Evolutionary conservation across 1,140 invertebrate genomes (phyloP).

Genomic region (Teleogryllus occipitalis): DNA sequence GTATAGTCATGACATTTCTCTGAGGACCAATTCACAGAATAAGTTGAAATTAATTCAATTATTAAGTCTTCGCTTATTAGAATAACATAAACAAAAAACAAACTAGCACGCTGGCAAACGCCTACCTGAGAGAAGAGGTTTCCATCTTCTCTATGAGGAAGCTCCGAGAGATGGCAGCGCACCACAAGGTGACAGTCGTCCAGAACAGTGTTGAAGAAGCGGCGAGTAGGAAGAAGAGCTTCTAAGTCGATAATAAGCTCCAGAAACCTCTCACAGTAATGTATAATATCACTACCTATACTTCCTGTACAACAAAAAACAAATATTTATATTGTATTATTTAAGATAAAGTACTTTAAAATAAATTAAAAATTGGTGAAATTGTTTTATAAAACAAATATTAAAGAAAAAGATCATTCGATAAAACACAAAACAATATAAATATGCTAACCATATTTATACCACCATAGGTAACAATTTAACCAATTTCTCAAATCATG

Average conservation of each 20-base stretch:
- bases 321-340: not conserved
- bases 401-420: too few species aligned
- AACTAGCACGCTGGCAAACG: constrained; percentile 23
- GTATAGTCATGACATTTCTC: too few species aligned
- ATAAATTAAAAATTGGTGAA: not conserved
- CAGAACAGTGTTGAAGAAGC: constrained; percentile 94
- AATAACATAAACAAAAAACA: too few species aligned
- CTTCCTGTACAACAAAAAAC: constrained; percentile 34
- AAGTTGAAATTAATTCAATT: too few species aligned
- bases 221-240: constrained; percentile 83
- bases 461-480: too few species aligned
- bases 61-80: too few species aligned
- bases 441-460: too few species aligned
- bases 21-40: too few species aligned
- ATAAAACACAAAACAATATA: too few species aligned
- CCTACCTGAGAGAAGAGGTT: constrained; percentile 84
- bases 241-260: constrained; percentile 95
- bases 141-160: constrained; percentile 71
- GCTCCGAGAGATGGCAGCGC: constrained; percentile 70
- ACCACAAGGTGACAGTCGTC: constrained; percentile 93
- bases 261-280: constrained; percentile 92
- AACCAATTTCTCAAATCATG: too few species aligned
- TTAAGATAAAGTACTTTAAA: not conserved
- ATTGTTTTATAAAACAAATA: too few species aligned
- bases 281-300: constrained; percentile 51